phyloP scores from a whole-genome alignment of 1,140 invertebrate species.

The Drosophila willistoni region DNA sequence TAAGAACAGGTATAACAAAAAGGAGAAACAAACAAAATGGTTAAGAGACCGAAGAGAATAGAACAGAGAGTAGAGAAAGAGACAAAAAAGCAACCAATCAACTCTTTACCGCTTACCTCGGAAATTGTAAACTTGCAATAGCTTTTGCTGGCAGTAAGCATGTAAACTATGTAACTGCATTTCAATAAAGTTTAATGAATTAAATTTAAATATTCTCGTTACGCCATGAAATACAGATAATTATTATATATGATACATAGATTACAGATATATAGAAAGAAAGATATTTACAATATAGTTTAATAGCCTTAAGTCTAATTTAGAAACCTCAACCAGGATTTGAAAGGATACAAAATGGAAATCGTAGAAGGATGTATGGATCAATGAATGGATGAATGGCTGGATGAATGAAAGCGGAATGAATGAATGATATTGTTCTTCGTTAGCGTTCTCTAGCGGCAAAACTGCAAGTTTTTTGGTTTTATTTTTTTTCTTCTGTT shows the following conservation, averaged over 20 bases:
- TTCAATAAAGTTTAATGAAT: conserved; percentile 32
- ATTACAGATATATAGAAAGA: conserved; percentile 3
- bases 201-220: conserved; percentile 29
- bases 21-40: conserved; percentile 35
- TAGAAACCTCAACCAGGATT: not conserved
- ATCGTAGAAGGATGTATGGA: conserved; percentile 25
- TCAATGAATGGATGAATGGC: conserved; percentile 16
- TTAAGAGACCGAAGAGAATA: conserved; percentile 18
- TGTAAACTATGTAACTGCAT: conserved; percentile 81
- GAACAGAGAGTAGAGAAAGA: conserved; percentile 30
- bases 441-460: not conserved
- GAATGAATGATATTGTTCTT: not conserved
- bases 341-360: not conserved
- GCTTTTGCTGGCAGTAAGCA: conserved; percentile 82
- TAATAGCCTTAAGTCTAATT: not conserved
- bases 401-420: not conserved
- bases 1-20: conserved; percentile 29
- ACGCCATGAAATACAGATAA: conserved; percentile 32
- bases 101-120: conserved; percentile 71
- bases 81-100: conserved; percentile 12
- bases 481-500: no score
- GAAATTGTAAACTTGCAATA: conserved; percentile 82
- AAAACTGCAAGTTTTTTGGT: not conserved
- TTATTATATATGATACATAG: conserved; percentile 17
- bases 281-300: conserved; percentile 1